Evolutionary conservation across 2,888 invertebrate species (phyloP).

Genomic region (Phaedon cochleariae): DNA sequence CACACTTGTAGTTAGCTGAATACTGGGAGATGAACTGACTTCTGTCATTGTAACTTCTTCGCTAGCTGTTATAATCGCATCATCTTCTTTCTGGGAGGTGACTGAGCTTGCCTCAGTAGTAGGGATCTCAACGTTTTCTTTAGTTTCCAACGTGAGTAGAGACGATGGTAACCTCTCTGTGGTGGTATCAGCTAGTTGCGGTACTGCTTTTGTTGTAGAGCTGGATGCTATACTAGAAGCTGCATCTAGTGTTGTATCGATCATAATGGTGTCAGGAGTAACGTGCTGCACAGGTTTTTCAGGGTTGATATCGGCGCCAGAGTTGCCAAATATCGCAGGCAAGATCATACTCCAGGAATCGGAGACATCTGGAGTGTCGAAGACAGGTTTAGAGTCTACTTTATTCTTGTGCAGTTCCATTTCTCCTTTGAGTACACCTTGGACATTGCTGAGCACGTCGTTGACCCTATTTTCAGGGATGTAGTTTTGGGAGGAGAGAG

Average conservation of each 20-base stretch:
- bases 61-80: not conserved
- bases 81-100: too few relatives aligned
- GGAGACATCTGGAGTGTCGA: slow-evolving; percentile 78
- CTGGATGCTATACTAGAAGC: slow-evolving; percentile 1
- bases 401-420: slow-evolving; percentile 68
- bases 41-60: not conserved
- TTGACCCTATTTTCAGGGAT: slow-evolving; percentile 74
- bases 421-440: slow-evolving; percentile 83
- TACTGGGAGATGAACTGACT: not conserved
- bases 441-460: slow-evolving; percentile 83
- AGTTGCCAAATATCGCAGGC: slow-evolving; percentile 78
- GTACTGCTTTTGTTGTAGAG: slow-evolving; percentile 3
- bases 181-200: not conserved
- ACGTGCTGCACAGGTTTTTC: slow-evolving; percentile 50
- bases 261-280: slow-evolving; percentile 57
- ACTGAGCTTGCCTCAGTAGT: not conserved
- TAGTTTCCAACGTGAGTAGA: not conserved
- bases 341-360: slow-evolving; percentile 84
- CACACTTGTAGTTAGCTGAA: too few relatives aligned
- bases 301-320: slow-evolving; percentile 55
- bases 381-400: slow-evolving; percentile 59
- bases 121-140: not conserved
- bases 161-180: not conserved
- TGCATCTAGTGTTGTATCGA: slow-evolving; percentile 47
- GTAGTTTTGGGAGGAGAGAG: slow-evolving; percentile 55